Evolutionary conservation across 1,140 invertebrate species (phyloP).

Genomic region (Lethrus apterus): DNA sequence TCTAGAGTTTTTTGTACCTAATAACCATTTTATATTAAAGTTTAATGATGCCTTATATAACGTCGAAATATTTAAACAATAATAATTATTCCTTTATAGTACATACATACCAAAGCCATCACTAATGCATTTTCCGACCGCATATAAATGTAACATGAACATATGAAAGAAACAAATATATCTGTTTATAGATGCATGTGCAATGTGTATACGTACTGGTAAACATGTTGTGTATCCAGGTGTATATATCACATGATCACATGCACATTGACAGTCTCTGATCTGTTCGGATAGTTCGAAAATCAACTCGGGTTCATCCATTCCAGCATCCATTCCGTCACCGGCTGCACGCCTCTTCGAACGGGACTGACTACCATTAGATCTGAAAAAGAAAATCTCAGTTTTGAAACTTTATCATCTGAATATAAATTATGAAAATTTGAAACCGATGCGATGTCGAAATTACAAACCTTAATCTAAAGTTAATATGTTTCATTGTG

Average conservation of each 20-base stretch:
- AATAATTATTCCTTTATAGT: too few species aligned
- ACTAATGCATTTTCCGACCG: too few species aligned
- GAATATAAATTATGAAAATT: too few species aligned
- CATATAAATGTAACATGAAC: constrained; percentile 1
- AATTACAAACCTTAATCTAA: too few species aligned
- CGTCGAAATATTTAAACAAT: too few species aligned
- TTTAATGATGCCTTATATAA: too few species aligned
- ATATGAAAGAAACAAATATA: neutral
- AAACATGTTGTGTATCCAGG: constrained; percentile 29
- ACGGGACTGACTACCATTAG: constrained; percentile 13
- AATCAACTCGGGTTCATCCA: constrained; percentile 36
- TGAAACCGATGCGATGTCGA: too few species aligned
- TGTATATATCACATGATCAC: constrained; percentile 37
- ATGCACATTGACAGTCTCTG: constrained; percentile 36
- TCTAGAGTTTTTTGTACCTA: too few species aligned
- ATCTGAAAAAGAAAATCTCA: constrained; percentile 20
- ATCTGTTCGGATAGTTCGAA: constrained; percentile 30
- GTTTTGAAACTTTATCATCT: too few species aligned
- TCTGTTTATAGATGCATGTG: neutral
- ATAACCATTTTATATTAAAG: too few species aligned
- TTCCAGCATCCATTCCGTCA: constrained; percentile 37
- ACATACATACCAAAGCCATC: too few species aligned
- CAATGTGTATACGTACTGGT: constrained; percentile 4
- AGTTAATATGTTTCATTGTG: too few species aligned
- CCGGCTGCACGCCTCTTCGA: constrained; percentile 31